These are phyloP conservation scores for Tuberolachnus salignus DNA, from an alignment of 2,888 invertebrate species.

Conservation along the genomic window DNA sequence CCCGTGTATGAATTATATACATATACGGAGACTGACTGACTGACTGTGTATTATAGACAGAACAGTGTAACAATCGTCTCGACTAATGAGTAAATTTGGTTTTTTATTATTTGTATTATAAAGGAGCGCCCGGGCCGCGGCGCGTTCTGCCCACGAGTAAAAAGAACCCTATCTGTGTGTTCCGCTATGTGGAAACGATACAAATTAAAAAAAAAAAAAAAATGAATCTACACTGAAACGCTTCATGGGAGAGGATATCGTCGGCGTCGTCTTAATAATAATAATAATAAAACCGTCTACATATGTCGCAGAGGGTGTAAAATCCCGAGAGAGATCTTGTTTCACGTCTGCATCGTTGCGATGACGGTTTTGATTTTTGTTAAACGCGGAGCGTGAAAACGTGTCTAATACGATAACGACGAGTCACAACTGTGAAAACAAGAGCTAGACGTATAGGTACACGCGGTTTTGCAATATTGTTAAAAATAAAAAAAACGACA, in stretches of 20 bases:
- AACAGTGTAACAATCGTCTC: conserved; percentile 24
- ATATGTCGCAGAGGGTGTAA: conserved; percentile 31
- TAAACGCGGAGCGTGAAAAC: conserved; percentile 42
- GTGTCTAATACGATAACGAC: conserved; percentile 29
- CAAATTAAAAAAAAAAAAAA: conserved; percentile 46
- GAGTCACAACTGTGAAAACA: conserved; percentile 49
- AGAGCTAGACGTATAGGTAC: conserved; percentile 8
- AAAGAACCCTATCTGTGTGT: conserved; percentile 47
- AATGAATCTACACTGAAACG: conserved; percentile 30
- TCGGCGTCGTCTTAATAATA: background rate
- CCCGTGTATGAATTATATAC: too few relatives aligned
- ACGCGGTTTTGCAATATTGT: conserved; percentile 39
- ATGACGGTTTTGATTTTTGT: conserved; percentile 23
- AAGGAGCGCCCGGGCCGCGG: conserved; percentile 27
- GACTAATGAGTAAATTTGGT: conserved; percentile 36
- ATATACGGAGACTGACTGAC: too few relatives aligned
- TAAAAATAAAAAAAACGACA: background rate
- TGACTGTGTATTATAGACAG: background rate
- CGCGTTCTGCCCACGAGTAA: conserved; percentile 30
- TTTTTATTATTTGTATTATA: conserved; percentile 22
- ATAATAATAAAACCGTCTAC: conserved; percentile 1
- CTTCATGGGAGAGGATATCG: conserved; percentile 51
- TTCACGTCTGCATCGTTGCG: conserved; percentile 11
- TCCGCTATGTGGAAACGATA: conserved; percentile 36
- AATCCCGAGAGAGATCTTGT: conserved; percentile 27